A percentile compares a stretch with the other conserved stretches of the same genome.
Evolutionary conservation across 2,113 vertebrate species (phyloP).

Genomic region (Rhea pennata): DNA sequence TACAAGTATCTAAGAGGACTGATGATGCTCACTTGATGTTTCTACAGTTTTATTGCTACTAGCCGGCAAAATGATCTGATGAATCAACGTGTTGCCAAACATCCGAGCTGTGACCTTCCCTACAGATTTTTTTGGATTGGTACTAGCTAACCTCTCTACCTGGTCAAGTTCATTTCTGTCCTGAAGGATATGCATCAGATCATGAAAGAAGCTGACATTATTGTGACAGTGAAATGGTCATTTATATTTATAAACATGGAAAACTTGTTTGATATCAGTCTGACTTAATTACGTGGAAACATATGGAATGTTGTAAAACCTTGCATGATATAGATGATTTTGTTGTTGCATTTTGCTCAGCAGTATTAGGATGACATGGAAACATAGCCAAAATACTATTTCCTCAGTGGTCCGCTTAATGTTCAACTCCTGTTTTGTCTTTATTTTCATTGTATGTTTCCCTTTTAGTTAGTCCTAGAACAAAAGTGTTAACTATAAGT

Average conservation of each 20-base stretch:
- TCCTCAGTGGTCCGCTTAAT: not conserved
- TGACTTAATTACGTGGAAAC: not conserved
- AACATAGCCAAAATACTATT: not conserved
- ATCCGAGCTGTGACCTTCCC: not conserved
- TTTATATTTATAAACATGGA: not conserved
- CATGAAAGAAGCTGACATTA: not conserved
- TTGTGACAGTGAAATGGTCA: not conserved
- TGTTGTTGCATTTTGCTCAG: not conserved
- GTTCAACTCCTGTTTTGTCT: not conserved
- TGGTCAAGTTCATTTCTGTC: not conserved
- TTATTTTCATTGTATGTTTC: not conserved
- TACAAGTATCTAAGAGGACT: not conserved
- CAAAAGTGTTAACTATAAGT: not conserved
- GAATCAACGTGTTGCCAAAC: not conserved
- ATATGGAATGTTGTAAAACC: not conserved
- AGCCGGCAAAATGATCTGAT: not conserved
- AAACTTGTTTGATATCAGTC: not conserved
- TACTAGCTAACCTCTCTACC: not conserved
- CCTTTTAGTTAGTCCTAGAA: not conserved
- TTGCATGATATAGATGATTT: not conserved
- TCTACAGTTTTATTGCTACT: fast-evolving
- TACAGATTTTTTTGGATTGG: not conserved
- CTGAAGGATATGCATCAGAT: not conserved
- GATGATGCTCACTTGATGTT: not conserved
- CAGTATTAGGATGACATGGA: not conserved